phyloP scores from a whole-genome alignment of 2,797 vertebrate species.

The Catostomus latipinnis region DNA sequence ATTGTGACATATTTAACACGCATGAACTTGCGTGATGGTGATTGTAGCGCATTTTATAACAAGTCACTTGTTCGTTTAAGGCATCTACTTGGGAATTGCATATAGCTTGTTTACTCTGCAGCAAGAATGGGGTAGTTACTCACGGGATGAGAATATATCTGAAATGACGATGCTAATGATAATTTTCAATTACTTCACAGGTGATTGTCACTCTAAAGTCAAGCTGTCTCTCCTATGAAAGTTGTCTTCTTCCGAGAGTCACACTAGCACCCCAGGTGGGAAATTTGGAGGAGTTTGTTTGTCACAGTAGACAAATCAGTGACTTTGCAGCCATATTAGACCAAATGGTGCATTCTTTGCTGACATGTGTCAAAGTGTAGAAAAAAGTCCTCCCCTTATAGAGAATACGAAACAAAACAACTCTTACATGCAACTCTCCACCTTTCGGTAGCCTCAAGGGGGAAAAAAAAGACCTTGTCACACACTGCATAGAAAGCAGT shows the following conservation, averaged over 20 bases:
- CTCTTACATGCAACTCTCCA: conserved; percentile 84
- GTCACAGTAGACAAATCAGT: conserved; percentile 94
- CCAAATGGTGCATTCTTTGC: conserved; percentile 86
- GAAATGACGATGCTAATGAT: conserved; percentile 6
- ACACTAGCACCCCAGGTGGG: conserved; percentile 88
- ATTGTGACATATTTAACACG: conserved; percentile 76
- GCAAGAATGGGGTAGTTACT: conserved; percentile 3
- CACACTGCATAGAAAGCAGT: conserved; percentile 99
- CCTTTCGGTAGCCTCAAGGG: conserved; percentile 84
- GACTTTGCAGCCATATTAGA: conserved; percentile 92
- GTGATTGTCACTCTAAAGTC: conserved; percentile 89
- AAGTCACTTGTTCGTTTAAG: conserved; percentile 82
- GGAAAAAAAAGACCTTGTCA: conserved; percentile 91
- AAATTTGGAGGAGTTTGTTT: conserved; percentile 81
- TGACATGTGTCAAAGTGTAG: conserved; percentile 87
- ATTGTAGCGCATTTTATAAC: conserved; percentile 80
- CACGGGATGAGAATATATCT: background rate
- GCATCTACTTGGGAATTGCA: conserved; percentile 82
- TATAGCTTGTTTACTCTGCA: conserved; percentile 56
- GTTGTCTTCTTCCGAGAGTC: conserved; percentile 73
- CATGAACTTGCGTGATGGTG: conserved; percentile 73
- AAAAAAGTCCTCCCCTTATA: conserved; percentile 71
- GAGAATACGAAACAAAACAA: conserved; percentile 83
- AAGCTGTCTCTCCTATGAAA: conserved; percentile 88
- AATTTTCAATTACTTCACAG: background rate